Conservation (phyloP, 2,797 vertebrate species). For the Eospalax fontanierii region DNA sequence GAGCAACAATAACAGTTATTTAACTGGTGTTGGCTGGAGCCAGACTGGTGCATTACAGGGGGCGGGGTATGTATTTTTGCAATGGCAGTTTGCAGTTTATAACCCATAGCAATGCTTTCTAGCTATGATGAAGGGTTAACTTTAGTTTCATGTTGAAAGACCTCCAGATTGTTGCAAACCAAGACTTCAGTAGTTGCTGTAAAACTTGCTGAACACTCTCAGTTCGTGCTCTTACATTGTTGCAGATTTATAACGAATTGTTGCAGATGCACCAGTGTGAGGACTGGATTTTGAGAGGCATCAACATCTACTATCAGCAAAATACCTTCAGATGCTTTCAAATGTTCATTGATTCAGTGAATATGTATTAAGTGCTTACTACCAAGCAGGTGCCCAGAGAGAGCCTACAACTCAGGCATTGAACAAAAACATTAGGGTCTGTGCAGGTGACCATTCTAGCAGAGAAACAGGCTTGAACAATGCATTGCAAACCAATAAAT, state of each 20-base stretch:
- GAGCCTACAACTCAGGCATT: neutral
- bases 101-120: neutral
- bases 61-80: neutral
- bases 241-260: neutral
- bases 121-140: neutral
- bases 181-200: constrained; percentile 6
- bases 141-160: neutral
- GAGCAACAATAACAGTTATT: constrained; percentile 3
- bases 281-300: constrained; percentile 1
- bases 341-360: neutral
- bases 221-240: neutral
- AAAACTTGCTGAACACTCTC: neutral
- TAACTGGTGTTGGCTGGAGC: constrained; percentile 20
- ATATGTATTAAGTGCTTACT: neutral
- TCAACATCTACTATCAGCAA: neutral
- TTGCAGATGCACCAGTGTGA: neutral
- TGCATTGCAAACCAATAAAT: neutral
- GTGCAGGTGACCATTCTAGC: neutral
- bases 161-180: neutral
- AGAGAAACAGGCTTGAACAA: neutral
- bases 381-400: neutral
- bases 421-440: neutral
- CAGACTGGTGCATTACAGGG: neutral
- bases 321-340: neutral
- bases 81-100: neutral